phyloP scores from a whole-genome alignment of 2,888 invertebrate species.

The Apocheima hispidaria region DNA sequence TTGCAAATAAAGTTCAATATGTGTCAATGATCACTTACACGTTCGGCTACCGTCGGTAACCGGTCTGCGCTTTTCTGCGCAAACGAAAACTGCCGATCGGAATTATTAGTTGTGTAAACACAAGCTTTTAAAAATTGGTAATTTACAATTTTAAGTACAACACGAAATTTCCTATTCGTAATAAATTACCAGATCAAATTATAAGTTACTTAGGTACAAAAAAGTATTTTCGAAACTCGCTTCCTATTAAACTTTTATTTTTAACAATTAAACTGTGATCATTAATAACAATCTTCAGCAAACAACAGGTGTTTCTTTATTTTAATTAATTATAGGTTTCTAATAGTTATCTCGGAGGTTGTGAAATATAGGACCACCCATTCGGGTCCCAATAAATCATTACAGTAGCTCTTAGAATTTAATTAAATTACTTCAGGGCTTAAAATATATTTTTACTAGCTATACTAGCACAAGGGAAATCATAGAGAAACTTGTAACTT shows the following conservation, averaged over 20 bases:
- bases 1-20: too few species aligned
- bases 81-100: too few species aligned
- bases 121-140: too few species aligned
- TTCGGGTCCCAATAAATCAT: conserved; percentile 22
- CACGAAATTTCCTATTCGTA: too few species aligned
- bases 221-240: conserved; percentile 11
- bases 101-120: too few species aligned
- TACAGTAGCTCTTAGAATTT: conserved; percentile 27
- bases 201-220: neutral
- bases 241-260: conserved; percentile 24
- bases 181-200: conserved; percentile 2
- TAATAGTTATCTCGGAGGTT: conserved; percentile 23
- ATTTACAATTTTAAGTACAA: too few species aligned
- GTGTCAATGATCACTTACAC: too few species aligned
- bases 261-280: conserved; percentile 37
- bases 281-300: conserved; percentile 39
- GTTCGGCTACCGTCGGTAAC: too few species aligned
- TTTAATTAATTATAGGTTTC: conserved; percentile 49
- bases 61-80: too few species aligned
- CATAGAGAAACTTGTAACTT: too few species aligned
- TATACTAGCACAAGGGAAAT: too few species aligned
- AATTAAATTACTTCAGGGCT: conserved; percentile 4
- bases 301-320: conserved; percentile 50
- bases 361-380: conserved; percentile 38
- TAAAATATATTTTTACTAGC: neutral